Evolutionary conservation across 2,888 invertebrate genomes (phyloP).

Genomic region (Nowickia ferox): DNA sequence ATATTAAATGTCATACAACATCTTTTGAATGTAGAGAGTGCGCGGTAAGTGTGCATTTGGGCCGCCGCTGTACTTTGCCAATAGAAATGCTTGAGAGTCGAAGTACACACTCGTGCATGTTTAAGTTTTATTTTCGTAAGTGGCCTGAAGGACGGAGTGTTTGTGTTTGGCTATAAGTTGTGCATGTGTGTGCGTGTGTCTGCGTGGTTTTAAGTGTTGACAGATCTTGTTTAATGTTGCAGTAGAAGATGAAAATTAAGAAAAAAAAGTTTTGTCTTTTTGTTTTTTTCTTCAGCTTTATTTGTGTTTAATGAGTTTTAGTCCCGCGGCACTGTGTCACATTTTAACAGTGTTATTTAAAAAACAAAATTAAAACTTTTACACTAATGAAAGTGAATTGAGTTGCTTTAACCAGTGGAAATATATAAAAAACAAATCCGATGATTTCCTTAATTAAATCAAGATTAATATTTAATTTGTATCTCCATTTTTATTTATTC

Average conservation of each 20-base stretch:
- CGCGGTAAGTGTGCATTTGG: background rate
- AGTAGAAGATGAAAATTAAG: slow-evolving; percentile 11
- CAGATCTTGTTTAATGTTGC: slow-evolving; percentile 39
- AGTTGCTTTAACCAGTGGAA: slow-evolving; percentile 24
- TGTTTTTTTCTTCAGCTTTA: background rate
- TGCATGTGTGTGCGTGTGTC: background rate
- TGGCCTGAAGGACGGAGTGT: slow-evolving; percentile 34
- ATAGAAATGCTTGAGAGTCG: background rate
- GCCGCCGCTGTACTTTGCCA: background rate
- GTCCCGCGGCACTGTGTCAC: slow-evolving; percentile 38
- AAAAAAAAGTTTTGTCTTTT: slow-evolving; percentile 24
- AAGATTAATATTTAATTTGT: background rate
- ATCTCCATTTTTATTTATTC: background rate
- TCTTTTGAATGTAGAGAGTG: background rate
- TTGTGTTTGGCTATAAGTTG: slow-evolving; percentile 2
- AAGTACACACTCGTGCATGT: background rate
- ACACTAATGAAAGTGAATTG: slow-evolving; percentile 38
- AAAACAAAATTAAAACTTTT: slow-evolving; percentile 21
- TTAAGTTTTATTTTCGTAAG: slow-evolving; percentile 31
- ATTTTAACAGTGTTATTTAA: slow-evolving; percentile 8
- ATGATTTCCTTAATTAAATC: slow-evolving; percentile 29
- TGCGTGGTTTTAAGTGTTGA: slow-evolving; percentile 27
- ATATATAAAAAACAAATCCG: slow-evolving; percentile 13
- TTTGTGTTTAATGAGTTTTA: slow-evolving; percentile 53
- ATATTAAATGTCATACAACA: slow-evolving; percentile 43